Base-by-base conservation (phyloP, 2,888 invertebrate species). In the Xestia ashworthii region DNA sequence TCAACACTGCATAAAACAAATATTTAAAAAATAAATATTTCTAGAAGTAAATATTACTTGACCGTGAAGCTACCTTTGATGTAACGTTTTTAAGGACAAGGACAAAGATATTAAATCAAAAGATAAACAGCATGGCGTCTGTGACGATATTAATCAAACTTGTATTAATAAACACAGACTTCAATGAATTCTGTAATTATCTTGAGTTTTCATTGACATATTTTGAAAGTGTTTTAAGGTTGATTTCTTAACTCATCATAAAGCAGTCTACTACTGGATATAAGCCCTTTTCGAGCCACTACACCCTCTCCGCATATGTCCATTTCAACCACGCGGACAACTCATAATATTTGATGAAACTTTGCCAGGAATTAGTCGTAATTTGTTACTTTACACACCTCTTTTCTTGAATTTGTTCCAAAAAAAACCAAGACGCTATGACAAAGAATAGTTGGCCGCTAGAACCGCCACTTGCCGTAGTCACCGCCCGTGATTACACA, bases 21-120 rank as follows among this genome's bases (percentile, higher is more conserved):
- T 82, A 82, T 82, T 82, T 58, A n/a, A 71, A 71, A 65, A 71
- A 74, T 19, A 82, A 41, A 68, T 74, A 60, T 82, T 68, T 71
- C 68, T 78, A 19, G 8, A 71, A 55, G 72, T 78, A 72, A 81
- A 58, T 25, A 68, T 32, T 44, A 60, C 41, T 74, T 82, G 82
- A 83, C 79, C 79, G 19, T 78, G 78, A 71, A 64, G 79, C 65
- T 62, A 50, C 48, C 71, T 82, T 73, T 82, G 71, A 67, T 73
- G 65, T 74, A 53, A 82, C 46, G 22, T 82, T 78, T 64, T 38
- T 46, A 69, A 50, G 71, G 48, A 74, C 58, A 66, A 70, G 71
- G 65, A 11, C n/a, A 48, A 46, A 80, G 14, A 76, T 76, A 69
- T 60, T 48, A 25, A 72, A 69, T 70, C 32, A 38, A 76, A 38